These are phyloP conservation scores for Pogonomyrmex californicus DNA, from an alignment of 1,140 invertebrate species.

Conservation along the genomic window DNA sequence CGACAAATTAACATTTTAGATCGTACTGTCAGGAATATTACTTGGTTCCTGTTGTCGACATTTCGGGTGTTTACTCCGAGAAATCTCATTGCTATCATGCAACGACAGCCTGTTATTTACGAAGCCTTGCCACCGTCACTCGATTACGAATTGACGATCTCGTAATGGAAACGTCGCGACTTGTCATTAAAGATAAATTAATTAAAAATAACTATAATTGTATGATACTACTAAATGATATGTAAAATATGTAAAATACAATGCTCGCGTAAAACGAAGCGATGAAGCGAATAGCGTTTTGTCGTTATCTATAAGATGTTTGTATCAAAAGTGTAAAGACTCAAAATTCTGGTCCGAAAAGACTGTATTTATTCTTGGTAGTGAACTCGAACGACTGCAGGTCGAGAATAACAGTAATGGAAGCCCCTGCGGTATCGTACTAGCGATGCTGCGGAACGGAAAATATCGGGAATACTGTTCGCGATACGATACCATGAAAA, in stretches of 20 bases:
- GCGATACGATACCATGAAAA: constrained; percentile 22
- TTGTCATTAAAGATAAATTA: neutral
- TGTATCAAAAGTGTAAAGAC: constrained; percentile 20
- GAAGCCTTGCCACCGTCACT: neutral
- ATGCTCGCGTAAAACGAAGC: neutral
- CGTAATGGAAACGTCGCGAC: too few relatives aligned
- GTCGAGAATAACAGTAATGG: constrained; percentile 39
- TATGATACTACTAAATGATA: neutral
- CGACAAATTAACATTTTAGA: constrained; percentile 47
- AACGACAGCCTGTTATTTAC: neutral
- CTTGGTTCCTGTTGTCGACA: constrained; percentile 16
- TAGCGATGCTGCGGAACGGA: constrained; percentile 25
- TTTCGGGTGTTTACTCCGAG: constrained; percentile 26
- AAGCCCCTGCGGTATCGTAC: constrained; percentile 32
- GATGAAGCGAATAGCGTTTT: neutral
- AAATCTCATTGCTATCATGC: neutral
- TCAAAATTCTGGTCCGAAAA: constrained; percentile 25
- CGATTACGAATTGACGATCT: constrained; percentile 5
- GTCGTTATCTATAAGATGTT: neutral
- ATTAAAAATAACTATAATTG: neutral
- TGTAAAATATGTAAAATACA: neutral
- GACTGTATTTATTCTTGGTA: constrained; percentile 35
- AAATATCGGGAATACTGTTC: constrained; percentile 47
- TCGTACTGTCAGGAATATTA: constrained; percentile 22
- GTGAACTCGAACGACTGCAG: constrained; percentile 35